These are phyloP conservation scores for Eretmodus cyanostictus DNA, from an alignment of 2,113 vertebrate species.

Conservation along the genomic window DNA sequence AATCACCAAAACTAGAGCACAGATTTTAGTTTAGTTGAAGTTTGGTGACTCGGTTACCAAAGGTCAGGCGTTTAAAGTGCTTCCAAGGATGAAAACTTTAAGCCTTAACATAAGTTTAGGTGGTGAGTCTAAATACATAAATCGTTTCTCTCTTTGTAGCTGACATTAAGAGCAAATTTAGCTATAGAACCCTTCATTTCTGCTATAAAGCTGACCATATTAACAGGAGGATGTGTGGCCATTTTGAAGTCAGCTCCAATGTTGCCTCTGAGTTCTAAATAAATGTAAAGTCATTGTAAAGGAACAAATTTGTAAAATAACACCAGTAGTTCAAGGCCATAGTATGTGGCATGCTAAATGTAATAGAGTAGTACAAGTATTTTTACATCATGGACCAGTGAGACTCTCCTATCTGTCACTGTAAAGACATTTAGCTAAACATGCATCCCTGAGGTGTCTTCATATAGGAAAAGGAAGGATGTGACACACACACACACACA, in stretches of 20 bases:
- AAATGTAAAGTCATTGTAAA: neutral
- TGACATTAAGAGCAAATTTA: neutral
- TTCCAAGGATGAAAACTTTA: neutral
- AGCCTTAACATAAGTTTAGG: neutral
- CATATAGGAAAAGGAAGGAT: neutral
- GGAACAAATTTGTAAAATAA: neutral
- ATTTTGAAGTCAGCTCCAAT: neutral
- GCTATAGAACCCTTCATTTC: neutral
- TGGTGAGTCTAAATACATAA: neutral
- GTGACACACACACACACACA: neutral
- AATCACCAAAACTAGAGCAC: neutral
- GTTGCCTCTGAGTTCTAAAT: neutral
- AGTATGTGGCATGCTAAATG: neutral
- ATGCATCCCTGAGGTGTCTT: neutral
- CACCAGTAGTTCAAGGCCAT: neutral
- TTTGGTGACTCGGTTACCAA: neutral
- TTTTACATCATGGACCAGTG: neutral
- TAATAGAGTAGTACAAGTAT: rapidly evolving
- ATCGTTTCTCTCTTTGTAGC: neutral
- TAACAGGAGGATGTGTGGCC: rapidly evolving
- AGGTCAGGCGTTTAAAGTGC: neutral
- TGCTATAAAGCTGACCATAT: neutral
- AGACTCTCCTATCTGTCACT: neutral
- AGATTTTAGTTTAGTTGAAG: neutral
- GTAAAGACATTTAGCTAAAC: neutral